A percentile compares a stretch with the other conserved stretches of the same genome.
phyloP scores from a whole-genome alignment of 37 sponge, comb jelly and placozoan species.

The Cliona cf. orientalis region DNA sequence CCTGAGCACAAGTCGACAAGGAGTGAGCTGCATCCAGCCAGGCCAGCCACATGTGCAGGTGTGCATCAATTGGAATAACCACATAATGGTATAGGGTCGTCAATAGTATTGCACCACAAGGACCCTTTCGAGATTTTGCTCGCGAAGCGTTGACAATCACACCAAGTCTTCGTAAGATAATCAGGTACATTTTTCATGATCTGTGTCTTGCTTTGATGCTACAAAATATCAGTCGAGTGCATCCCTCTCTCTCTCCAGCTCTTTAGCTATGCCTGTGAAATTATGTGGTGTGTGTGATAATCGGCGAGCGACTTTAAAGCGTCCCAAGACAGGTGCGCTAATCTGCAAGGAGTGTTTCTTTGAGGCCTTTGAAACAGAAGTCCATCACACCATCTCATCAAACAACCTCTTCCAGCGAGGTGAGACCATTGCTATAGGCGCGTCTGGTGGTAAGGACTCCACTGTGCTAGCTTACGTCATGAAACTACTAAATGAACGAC shows the following conservation, averaged over 20 bases:
- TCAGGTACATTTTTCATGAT: not conserved
- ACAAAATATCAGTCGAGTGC: not conserved
- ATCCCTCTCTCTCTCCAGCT: not conserved
- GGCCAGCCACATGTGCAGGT: not conserved
- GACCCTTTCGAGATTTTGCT: no score
- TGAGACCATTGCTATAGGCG: conserved; percentile 91
- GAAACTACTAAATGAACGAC: conserved; percentile 91
- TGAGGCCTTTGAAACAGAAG: conserved; percentile 83
- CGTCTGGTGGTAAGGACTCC: conserved; percentile 97
- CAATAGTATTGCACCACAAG: not conserved
- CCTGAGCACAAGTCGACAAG: no score
- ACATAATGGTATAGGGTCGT: not conserved
- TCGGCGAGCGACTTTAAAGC: conserved; percentile 75
- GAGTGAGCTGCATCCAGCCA: not conserved
- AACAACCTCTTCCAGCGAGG: conserved; percentile 82
- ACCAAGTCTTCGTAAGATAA: no score
- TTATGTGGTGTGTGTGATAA: conserved; percentile 66
- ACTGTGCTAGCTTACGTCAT: conserved; percentile 94
- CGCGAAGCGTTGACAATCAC: no score
- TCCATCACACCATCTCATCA: conserved; percentile 85
- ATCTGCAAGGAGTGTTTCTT: conserved; percentile 94
- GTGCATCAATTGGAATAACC: not conserved
- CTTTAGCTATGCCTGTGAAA: conserved; percentile 54
- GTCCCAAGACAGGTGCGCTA: conserved; percentile 95
- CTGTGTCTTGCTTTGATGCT: not conserved